These are phyloP conservation scores for Glomeris marginata DNA, from an alignment of 2,888 invertebrate genomes.

Conservation along the genomic window DNA sequence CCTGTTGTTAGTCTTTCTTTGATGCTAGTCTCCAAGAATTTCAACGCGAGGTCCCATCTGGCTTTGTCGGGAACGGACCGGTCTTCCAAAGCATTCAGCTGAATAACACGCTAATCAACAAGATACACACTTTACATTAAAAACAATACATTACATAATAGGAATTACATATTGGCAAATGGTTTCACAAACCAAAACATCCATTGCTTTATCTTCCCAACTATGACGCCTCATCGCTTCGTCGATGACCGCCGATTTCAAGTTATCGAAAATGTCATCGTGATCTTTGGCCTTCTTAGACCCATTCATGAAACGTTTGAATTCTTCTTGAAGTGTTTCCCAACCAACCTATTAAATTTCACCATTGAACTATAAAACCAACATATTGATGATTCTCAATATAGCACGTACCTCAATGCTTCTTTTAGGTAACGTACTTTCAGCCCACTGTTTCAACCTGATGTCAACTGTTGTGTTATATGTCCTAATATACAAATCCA, in stretches of 20 bases:
- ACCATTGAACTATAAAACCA: background rate
- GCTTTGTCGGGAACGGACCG: conserved; percentile 65
- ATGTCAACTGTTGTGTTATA: conserved; percentile 61
- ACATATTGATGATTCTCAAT: no score
- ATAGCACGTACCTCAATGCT: conserved; percentile 48
- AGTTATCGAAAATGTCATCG: conserved; percentile 75
- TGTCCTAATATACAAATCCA: conserved; percentile 25
- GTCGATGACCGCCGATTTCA: conserved; percentile 75
- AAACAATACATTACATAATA: no score
- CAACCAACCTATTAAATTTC: conserved; percentile 42
- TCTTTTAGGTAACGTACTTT: conserved; percentile 67
- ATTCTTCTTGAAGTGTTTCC: conserved; percentile 64
- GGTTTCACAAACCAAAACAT: conserved; percentile 44
- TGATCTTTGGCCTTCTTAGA: conserved; percentile 52
- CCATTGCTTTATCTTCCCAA: conserved; percentile 75
- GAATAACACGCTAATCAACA: conserved; percentile 60
- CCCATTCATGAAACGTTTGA: conserved; percentile 49
- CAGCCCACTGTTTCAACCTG: conserved; percentile 90
- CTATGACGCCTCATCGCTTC: conserved; percentile 71
- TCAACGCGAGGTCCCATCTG: conserved; percentile 86
- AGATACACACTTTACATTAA: conserved; percentile 1
- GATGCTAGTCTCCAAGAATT: conserved; percentile 72
- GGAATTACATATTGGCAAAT: no score
- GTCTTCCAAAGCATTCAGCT: conserved; percentile 85
- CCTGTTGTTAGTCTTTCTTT: conserved; percentile 49